phyloP scores from a whole-genome alignment of 1,140 invertebrate species.

The Doryteuthis pealeii region DNA sequence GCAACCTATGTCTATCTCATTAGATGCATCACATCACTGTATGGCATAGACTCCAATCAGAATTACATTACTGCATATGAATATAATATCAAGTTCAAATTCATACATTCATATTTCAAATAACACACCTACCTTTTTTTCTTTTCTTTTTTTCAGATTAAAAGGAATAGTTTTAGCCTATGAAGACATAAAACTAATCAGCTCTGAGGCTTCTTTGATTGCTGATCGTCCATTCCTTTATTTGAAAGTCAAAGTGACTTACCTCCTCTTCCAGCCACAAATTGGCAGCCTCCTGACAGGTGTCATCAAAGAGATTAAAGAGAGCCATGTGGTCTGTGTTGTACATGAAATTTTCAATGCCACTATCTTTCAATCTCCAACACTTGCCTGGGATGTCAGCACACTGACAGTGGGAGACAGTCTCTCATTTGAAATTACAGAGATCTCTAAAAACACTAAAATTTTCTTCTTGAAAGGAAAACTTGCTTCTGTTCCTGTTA shows the following conservation, averaged over 20 bases:
- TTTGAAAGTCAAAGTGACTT: not conserved
- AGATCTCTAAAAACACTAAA: not conserved
- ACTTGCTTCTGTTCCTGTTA: not conserved
- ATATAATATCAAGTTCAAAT: too few species aligned
- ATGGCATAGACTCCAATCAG: too few species aligned
- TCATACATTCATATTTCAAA: too few species aligned
- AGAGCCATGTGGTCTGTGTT: not conserved
- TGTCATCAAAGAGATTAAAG: not conserved
- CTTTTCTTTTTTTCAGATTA: not conserved
- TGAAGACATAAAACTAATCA: not conserved
- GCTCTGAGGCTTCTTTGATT: not conserved
- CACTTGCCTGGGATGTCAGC: not conserved
- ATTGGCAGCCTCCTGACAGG: not conserved
- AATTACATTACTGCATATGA: too few species aligned
- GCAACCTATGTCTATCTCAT: too few species aligned
- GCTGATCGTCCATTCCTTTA: not conserved
- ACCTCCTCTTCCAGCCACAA: not conserved
- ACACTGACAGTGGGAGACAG: not conserved
- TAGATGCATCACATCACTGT: too few species aligned
- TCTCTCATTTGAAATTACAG: not conserved
- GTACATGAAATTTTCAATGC: not conserved
- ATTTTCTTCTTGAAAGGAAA: constrained; percentile 1
- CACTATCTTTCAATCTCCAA: not conserved
- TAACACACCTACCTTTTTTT: too few species aligned
- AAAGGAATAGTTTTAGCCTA: constrained; percentile 1